Percentiles rank a stretch among this genome's conserved stretches.
phyloP scores from a whole-genome alignment of 2,113 vertebrate species.

The Ancistrus triradiatus region DNA sequence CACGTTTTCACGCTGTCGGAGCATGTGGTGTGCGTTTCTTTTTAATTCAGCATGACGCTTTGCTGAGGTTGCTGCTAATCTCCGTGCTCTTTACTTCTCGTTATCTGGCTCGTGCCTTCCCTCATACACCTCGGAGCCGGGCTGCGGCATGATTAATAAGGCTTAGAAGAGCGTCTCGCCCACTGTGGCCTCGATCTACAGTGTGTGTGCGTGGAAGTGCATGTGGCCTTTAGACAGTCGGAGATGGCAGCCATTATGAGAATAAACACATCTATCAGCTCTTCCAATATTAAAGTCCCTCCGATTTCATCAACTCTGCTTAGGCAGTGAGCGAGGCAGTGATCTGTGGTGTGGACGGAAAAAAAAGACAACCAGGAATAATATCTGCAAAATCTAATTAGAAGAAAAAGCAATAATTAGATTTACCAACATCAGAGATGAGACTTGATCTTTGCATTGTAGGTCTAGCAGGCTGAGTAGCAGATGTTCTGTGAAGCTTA shows the following conservation, averaged over 20 bases:
- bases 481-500: background rate
- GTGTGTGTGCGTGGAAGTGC: background rate
- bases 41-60: background rate
- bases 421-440: conserved; percentile 66
- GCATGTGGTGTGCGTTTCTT: background rate
- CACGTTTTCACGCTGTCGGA: too few relatives aligned
- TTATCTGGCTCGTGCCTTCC: conserved; percentile 33
- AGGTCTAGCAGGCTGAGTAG: conserved; percentile 54
- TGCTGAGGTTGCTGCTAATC: background rate
- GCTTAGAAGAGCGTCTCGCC: conserved; percentile 49
- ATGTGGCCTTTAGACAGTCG: conserved; percentile 60
- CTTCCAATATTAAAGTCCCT: conserved; percentile 61
- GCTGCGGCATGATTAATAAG: conserved; percentile 62
- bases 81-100: conserved; percentile 6
- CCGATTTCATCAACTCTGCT: conserved; percentile 60
- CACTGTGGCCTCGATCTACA: conserved; percentile 53
- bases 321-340: conserved; percentile 34
- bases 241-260: conserved; percentile 56
- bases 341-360: background rate
- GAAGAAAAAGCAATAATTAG: conserved; percentile 65
- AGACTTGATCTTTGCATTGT: conserved; percentile 64
- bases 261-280: conserved; percentile 68
- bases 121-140: conserved; percentile 58
- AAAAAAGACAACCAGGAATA: conserved; percentile 49
- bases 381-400: conserved; percentile 68